Percentiles rank a stretch among this genome's conserved stretches.
Evolutionary conservation across 1,140 invertebrate species (phyloP).

Genomic region (Venustaconcha ellipsiformis): DNA sequence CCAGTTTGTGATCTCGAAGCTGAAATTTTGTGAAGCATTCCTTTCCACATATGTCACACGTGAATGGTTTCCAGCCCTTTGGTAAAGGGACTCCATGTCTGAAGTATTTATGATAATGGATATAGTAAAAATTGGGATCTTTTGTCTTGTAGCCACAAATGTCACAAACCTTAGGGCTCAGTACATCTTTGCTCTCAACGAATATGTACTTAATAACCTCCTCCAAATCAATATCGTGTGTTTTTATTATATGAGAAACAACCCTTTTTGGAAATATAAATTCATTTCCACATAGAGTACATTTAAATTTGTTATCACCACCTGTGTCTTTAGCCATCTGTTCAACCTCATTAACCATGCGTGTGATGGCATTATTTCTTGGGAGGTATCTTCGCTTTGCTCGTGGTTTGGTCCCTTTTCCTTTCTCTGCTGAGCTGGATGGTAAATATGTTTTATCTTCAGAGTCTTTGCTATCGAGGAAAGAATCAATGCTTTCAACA

Average conservation of each 20-base stretch:
- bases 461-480: neutral
- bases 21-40: slow-evolving; percentile 58
- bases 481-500: neutral
- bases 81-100: slow-evolving; percentile 56
- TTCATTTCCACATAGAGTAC: slow-evolving; percentile 51
- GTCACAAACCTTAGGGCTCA: slow-evolving; percentile 45
- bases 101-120: slow-evolving; percentile 64
- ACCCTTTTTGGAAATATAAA: slow-evolving; percentile 53
- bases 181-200: slow-evolving; percentile 23
- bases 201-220: slow-evolving; percentile 29
- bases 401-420: slow-evolving; percentile 2
- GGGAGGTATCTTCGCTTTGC: slow-evolving; percentile 5
- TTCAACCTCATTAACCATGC: slow-evolving; percentile 42
- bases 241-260: slow-evolving; percentile 43
- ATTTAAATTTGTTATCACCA: slow-evolving; percentile 41
- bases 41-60: slow-evolving; percentile 61
- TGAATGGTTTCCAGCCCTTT: slow-evolving; percentile 54
- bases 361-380: slow-evolving; percentile 21
- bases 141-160: slow-evolving; percentile 59
- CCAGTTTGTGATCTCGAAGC: slow-evolving; percentile 50
- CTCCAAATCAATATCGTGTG: slow-evolving; percentile 39
- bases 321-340: slow-evolving; percentile 33
- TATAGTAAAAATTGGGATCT: slow-evolving; percentile 52
- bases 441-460: slow-evolving; percentile 4
- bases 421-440: neutral